Conservation (phyloP, 1,140 invertebrate species). For the Saccostrea glomerata region DNA sequence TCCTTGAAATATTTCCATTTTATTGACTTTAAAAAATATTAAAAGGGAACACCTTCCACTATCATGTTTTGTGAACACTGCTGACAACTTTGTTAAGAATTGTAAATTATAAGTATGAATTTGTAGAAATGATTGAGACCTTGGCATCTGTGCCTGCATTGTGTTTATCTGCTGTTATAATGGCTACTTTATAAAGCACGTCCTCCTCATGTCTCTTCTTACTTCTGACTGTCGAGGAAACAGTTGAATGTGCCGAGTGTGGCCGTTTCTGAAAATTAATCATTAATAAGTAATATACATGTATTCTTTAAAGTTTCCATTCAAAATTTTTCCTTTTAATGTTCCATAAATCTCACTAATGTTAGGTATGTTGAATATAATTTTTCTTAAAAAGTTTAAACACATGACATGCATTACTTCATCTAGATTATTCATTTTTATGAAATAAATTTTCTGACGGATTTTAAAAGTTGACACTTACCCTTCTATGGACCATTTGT, state of each 20-base stretch:
- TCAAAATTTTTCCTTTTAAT: too few species aligned
- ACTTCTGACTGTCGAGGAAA: constrained; percentile 34
- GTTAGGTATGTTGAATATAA: background rate
- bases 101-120: background rate
- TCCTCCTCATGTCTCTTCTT: constrained; percentile 54
- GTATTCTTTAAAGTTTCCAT: background rate
- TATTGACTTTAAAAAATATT: too few species aligned
- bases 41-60: too few species aligned
- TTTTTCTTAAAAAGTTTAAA: background rate
- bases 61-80: too few species aligned
- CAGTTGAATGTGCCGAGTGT: constrained; percentile 61
- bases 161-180: constrained; percentile 76
- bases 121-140: constrained; percentile 58
- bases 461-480: background rate
- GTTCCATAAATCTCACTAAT: background rate
- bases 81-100: too few species aligned
- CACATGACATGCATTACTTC: too few species aligned
- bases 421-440: too few species aligned
- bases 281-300: background rate
- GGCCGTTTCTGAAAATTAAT: constrained; percentile 55
- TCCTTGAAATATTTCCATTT: too few species aligned
- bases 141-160: constrained; percentile 77
- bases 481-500: constrained; percentile 56
- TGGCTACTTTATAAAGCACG: constrained; percentile 76
- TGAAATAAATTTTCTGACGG: background rate